A percentile compares a stretch with the other conserved stretches of the same genome.
These are phyloP conservation scores for Pseudanteris insignis DNA, from an alignment of 2,888 invertebrate genomes.

Conservation along the genomic window DNA sequence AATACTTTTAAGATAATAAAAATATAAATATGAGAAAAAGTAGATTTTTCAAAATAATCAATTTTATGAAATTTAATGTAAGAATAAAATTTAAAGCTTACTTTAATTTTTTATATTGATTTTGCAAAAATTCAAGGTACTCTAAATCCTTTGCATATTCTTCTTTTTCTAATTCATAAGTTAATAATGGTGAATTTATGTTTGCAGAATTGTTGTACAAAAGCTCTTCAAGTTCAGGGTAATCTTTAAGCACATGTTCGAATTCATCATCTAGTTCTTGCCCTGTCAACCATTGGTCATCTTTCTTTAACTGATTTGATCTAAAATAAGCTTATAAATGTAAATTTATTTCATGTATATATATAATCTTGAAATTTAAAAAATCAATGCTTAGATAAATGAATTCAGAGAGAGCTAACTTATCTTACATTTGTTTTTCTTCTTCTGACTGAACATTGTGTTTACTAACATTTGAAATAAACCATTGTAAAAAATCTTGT, in stretches of 20 bases:
- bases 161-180: conserved; percentile 50
- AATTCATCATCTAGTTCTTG: conserved; percentile 54
- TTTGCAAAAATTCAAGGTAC: conserved; percentile 50
- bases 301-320: conserved; percentile 50
- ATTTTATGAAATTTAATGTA: no score
- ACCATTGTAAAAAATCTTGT: conserved; percentile 61
- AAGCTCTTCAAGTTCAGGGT: conserved; percentile 54
- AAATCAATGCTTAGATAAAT: not conserved
- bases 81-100: conserved; percentile 39
- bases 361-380: no score
- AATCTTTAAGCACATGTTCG: conserved; percentile 50
- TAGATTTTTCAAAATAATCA: no score
- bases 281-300: conserved; percentile 53
- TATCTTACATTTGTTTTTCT: conserved; percentile 55
- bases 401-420: no score
- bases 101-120: conserved; percentile 53
- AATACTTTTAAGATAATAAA: conserved; percentile 3
- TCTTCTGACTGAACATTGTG: conserved; percentile 57
- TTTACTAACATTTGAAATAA: conserved; percentile 52
- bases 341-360: not conserved
- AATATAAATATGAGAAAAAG: no score
- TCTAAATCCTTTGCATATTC: conserved; percentile 50
- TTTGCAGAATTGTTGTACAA: conserved; percentile 43
- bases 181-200: conserved; percentile 39
- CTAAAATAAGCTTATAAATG: conserved; percentile 50